phyloP scores from a whole-genome alignment of 2,797 vertebrate species.

The Falco cherrug region DNA sequence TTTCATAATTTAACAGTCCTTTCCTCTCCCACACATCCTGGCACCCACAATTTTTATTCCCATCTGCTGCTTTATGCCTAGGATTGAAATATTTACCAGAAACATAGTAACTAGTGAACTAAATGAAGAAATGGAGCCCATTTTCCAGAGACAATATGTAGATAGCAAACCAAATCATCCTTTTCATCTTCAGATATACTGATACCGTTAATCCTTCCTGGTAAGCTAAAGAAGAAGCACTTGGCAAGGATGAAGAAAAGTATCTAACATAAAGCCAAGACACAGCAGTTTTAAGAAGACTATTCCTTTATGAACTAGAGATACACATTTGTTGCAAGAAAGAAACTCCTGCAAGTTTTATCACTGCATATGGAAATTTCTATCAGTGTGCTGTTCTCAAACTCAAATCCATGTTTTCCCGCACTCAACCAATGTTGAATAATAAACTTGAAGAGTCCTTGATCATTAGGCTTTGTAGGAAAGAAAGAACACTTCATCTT shows the following conservation, averaged over 20 bases:
- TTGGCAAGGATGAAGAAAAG: background rate
- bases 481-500: background rate
- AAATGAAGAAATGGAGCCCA: slow-evolving; percentile 65
- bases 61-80: slow-evolving; percentile 71
- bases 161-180: slow-evolving; percentile 18
- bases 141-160: slow-evolving; percentile 46
- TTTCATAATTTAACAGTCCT: slow-evolving; percentile 61
- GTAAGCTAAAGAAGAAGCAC: background rate
- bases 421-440: background rate
- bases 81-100: slow-evolving; percentile 71
- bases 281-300: background rate
- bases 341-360: background rate
- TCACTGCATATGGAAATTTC: slow-evolving; percentile 15
- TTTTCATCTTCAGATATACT: background rate
- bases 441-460: background rate
- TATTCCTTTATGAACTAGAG: background rate
- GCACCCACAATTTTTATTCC: slow-evolving; percentile 67
- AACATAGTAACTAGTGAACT: slow-evolving; percentile 68
- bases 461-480: background rate
- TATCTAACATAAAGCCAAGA: background rate
- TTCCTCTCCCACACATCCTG: slow-evolving; percentile 66
- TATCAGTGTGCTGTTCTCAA: background rate
- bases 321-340: background rate
- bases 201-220: background rate
- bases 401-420: background rate